Conservation (phyloP, 2,888 invertebrate genomes). For the Acrocyrtus sp. region DNA sequence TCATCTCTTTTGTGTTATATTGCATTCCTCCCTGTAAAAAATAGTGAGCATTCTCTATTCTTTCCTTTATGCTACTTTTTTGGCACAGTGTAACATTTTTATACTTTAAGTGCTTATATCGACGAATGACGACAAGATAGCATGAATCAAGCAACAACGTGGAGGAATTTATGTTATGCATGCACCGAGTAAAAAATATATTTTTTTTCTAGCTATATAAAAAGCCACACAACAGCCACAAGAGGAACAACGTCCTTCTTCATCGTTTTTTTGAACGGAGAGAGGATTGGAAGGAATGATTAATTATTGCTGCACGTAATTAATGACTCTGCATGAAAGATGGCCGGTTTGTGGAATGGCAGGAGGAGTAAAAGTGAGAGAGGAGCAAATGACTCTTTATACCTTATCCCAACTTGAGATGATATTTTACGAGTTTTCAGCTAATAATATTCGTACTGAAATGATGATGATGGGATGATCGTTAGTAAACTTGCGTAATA, state of each 20-base stretch:
- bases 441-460: not conserved
- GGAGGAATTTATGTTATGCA: slow-evolving; percentile 39
- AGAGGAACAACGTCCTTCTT: no score
- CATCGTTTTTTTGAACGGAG: slow-evolving; percentile 32
- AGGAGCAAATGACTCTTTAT: not conserved
- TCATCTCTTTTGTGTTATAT: not conserved
- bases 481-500: slow-evolving; percentile 31
- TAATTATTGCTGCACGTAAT: slow-evolving; percentile 50
- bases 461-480: slow-evolving; percentile 1
- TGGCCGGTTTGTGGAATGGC: slow-evolving; percentile 48
- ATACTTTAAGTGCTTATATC: no score
- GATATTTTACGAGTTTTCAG: slow-evolving; percentile 11
- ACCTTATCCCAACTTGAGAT: slow-evolving; percentile 10
- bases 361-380: slow-evolving; percentile 27
- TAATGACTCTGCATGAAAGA: slow-evolving; percentile 50
- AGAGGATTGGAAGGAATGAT: slow-evolving; percentile 50
- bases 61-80: no score
- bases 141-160: no score
- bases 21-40: no score
- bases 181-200: slow-evolving; percentile 18
- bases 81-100: no score
- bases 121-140: no score
- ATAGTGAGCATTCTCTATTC: no score
- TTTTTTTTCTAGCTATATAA: slow-evolving; percentile 24
- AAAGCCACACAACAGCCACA: slow-evolving; percentile 19